Percentiles rank a stretch among this genome's conserved stretches.
Evolutionary conservation across 1,140 invertebrate species (phyloP).

Genomic region (Calephelis nemesis): DNA sequence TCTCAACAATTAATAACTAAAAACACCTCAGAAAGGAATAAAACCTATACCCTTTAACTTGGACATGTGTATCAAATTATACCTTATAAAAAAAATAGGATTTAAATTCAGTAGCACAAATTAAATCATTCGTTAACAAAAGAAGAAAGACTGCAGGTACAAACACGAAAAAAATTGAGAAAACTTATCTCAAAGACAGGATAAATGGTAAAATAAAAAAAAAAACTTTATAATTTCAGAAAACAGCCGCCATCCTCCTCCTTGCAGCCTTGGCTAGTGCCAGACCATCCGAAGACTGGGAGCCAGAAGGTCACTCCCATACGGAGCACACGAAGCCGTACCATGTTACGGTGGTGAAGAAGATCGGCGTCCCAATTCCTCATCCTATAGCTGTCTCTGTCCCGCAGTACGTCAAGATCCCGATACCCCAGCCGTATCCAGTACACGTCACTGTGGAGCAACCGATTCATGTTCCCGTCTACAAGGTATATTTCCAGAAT

Average conservation of each 20-base stretch:
- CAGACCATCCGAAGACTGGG: constrained; percentile 85
- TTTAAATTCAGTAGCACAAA: too few species aligned
- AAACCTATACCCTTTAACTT: too few species aligned
- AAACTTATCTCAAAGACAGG: too few species aligned
- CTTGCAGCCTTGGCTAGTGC: constrained; percentile 85
- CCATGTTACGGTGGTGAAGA: constrained; percentile 86
- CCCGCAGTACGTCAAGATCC: constrained; percentile 85
- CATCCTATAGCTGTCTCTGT: constrained; percentile 87
- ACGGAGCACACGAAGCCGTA: constrained; percentile 84
- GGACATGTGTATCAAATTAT: too few species aligned
- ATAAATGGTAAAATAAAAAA: not conserved
- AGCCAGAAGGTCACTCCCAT: constrained; percentile 88
- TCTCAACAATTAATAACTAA: too few species aligned
- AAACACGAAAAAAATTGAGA: too few species aligned
- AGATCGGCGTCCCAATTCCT: constrained; percentile 86
- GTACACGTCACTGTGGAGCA: constrained; percentile 86
- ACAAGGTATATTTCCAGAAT: constrained; percentile 78
- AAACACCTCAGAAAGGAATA: too few species aligned
- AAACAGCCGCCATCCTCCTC: constrained; percentile 74
- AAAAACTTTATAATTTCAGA: constrained; percentile 43
- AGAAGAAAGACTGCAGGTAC: too few species aligned
- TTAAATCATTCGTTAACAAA: too few species aligned
- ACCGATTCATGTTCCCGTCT: constrained; percentile 86
- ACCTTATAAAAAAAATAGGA: too few species aligned
- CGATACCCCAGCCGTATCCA: constrained; percentile 87